Conservation (phyloP, 64 coral and sea anemone species). For the Stichodactyla helianthus region DNA sequence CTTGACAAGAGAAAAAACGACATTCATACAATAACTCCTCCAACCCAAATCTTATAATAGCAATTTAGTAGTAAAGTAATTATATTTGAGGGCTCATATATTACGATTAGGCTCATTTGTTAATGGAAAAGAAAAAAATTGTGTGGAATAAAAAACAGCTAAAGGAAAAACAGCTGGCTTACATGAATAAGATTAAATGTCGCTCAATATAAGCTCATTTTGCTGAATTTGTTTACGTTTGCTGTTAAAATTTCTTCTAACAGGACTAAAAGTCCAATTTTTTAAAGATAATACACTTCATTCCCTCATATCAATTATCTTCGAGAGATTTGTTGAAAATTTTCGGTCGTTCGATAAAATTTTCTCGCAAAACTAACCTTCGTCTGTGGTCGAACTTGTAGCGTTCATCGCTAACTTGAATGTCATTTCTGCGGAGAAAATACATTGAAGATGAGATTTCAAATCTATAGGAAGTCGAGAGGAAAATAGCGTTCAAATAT, state of each 20-base stretch:
- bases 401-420: slow-evolving; percentile 97
- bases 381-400: slow-evolving; percentile 44
- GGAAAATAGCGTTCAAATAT: background rate
- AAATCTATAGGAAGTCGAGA: background rate
- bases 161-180: background rate
- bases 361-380: slow-evolving; percentile 53
- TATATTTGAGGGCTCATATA: too few relatives aligned
- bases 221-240: background rate
- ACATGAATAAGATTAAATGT: background rate
- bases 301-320: background rate
- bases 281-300: background rate
- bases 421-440: slow-evolving; percentile 70
- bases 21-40: too few relatives aligned
- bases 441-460: background rate
- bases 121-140: too few relatives aligned
- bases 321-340: background rate
- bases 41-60: too few relatives aligned
- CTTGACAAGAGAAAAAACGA: too few relatives aligned
- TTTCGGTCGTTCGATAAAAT: background rate
- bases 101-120: too few relatives aligned
- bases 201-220: too few relatives aligned
- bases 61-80: too few relatives aligned
- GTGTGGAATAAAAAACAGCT: too few relatives aligned
- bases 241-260: background rate
- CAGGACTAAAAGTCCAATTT: background rate